Evolutionary conservation across 2,888 invertebrate species (phyloP), one percentile per base, ranked within the genome.

Genomic region (Quadriops clusia): DNA sequence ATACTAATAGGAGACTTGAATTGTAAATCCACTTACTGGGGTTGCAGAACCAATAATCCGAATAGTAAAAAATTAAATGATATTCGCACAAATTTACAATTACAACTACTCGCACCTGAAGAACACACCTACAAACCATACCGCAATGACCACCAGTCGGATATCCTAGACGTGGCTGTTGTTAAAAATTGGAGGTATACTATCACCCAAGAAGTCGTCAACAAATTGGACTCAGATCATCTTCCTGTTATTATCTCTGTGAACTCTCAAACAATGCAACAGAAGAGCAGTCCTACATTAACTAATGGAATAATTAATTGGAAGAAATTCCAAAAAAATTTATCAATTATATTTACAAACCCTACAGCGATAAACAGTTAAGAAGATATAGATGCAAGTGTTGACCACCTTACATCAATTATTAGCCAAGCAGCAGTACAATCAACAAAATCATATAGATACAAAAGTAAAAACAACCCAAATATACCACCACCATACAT

Each of bases 1-100:
- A 13, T 35, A 32, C 15, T 32, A 9, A n/a, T 38, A 23, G 32
- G 32, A 13, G 32, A 38, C 24, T 10, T 38, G 23, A 35, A 38
- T 18, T 17, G 34, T 10, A 35, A 38, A 25, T 28, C 32, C 17
- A 17, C 5, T 7, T 17, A 12, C 17, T 33, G 38, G 33, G 38
- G 31, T n/a, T 34, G 36, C 25, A 28, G 7, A 13, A 26, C 28
- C 10, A 35, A 18, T 11, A 36, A 36, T 27, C 33, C 23, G 16
- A 31, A 33, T 8, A 34, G 34, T n/a, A 22, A n/a, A 11, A 28
- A 13, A 17, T 23, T 32, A 10, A 21, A 34, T 22, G 20, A 30
- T 9, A 23, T 33, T 17, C 14, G 15, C n/a, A 33, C 17, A 15
- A 12, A 32, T 18, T 15, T 22, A 12, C 6, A 17, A 11, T 30